Base-by-base conservation (phyloP, 2,113 vertebrate genomes). In the Lutjanus erythropterus region DNA sequence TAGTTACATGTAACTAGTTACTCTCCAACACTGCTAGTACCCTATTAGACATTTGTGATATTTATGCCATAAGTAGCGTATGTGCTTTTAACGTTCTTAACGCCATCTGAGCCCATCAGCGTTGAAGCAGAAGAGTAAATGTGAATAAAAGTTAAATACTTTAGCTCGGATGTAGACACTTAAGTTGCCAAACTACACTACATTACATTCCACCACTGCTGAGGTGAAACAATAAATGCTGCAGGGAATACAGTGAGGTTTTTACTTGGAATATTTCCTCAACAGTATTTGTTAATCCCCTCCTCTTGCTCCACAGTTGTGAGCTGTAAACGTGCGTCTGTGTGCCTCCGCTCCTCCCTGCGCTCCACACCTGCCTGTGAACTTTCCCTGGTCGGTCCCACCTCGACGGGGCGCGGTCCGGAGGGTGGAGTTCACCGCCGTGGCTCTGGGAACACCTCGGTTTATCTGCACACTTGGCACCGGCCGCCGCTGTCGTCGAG, bases 321-420 rank as follows among this genome's bases (percentile, higher is more conserved):
- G 33, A 41, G 56, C n/a, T 31, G 1, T 25, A 19, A 8, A 16
- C 9, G n/a, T 18, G 7, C 19, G 58, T 15, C 23, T 19, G 23
- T n/a, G 14, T 19, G 6, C 29, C 33, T 3, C 18, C 3, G 56
- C 70, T 37, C 46, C 73, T n/a, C 78, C 74, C 67, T 39, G 33
- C 37, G 1, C 18, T 11, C 42, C 47, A 4, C 81, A 84, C 86
- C 86, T 81, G 58, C 15, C 1, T 37, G 62, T 56, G 74, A 78
- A 71, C 66, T n/a, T 29, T 50, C 3, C 5, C 1, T 4, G 33
- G 33, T 10, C 6, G 1, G 39, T 18, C 53, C 75, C 85, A 49
- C 78, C 78, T 81, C 65, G 0, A 0, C 11, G 14, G 82, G 90
- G 92, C 74, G 92, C 88, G 87, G 90, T 78, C 18, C 77, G 0